Evolutionary conservation across 2,888 invertebrate genomes (phyloP).

Genomic region (Zhuqinia jingwanae): DNA sequence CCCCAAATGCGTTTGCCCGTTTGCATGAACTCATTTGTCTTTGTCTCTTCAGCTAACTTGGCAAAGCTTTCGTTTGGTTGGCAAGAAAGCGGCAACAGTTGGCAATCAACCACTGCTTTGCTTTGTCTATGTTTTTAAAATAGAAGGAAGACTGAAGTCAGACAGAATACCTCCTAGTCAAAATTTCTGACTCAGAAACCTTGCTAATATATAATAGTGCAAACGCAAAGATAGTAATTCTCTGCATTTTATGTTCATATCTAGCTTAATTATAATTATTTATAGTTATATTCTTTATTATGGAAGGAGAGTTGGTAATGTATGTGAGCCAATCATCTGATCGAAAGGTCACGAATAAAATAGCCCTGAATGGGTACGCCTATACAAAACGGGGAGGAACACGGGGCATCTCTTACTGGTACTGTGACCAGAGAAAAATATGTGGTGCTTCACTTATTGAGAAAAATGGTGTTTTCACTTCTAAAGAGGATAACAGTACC

Average conservation of each 20-base stretch:
- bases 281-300: too few species aligned
- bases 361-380: conserved; percentile 48
- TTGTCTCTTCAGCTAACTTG: conserved; percentile 26
- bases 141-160: background rate
- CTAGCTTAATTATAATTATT: too few species aligned
- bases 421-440: conserved; percentile 64
- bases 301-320: conserved; percentile 51
- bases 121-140: background rate
- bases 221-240: too few species aligned
- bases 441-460: conserved; percentile 57
- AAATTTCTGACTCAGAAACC: too few species aligned
- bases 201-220: too few species aligned
- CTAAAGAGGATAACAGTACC: background rate
- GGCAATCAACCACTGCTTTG: conserved; percentile 35
- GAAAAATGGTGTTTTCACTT: conserved; percentile 28
- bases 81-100: conserved; percentile 60
- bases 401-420: conserved; percentile 47
- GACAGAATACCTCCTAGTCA: background rate
- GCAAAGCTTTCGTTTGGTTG: conserved; percentile 48
- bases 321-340: conserved; percentile 51
- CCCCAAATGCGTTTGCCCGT: too few species aligned
- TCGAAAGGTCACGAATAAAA: conserved; percentile 49
- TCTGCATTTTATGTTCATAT: too few species aligned
- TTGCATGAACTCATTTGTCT: background rate
- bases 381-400: conserved; percentile 53